Conservation (phyloP, 2,888 invertebrate species). For the Drosophila merina region DNA sequence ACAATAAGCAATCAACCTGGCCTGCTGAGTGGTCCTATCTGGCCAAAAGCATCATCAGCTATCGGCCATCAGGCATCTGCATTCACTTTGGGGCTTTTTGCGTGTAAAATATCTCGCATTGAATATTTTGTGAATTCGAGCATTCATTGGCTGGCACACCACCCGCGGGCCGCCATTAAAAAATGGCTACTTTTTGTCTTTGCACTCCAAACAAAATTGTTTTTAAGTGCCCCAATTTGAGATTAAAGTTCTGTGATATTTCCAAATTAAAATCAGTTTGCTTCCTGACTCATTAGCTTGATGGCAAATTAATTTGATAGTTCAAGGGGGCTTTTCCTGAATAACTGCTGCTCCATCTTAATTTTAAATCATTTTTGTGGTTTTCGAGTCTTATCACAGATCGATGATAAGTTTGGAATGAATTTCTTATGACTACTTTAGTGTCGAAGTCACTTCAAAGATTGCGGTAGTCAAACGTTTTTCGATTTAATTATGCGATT, state of each 20-base stretch:
- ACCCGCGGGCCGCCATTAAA: constrained; percentile 12
- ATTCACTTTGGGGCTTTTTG: constrained; percentile 40
- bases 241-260: neutral
- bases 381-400: neutral
- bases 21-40: constrained; percentile 57
- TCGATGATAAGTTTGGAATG: neutral
- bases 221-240: neutral
- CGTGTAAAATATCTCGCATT: constrained; percentile 64
- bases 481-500: constrained; percentile 1
- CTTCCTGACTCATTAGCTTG: constrained; percentile 27
- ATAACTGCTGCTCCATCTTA: neutral
- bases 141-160: neutral
- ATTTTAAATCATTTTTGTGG: neutral
- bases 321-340: neutral
- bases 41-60: constrained; percentile 30
- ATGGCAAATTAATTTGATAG: constrained; percentile 15
- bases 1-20: constrained; percentile 50
- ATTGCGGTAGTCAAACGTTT: neutral
- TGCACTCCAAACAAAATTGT: constrained; percentile 1
- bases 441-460: neutral
- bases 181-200: constrained; percentile 4
- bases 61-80: constrained; percentile 42
- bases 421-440: neutral
- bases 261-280: constrained; percentile 26
- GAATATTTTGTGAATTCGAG: constrained; percentile 7